These are phyloP conservation scores for Sapayoa aenigma DNA, from an alignment of 2,113 vertebrate species.

Conservation along the genomic window DNA sequence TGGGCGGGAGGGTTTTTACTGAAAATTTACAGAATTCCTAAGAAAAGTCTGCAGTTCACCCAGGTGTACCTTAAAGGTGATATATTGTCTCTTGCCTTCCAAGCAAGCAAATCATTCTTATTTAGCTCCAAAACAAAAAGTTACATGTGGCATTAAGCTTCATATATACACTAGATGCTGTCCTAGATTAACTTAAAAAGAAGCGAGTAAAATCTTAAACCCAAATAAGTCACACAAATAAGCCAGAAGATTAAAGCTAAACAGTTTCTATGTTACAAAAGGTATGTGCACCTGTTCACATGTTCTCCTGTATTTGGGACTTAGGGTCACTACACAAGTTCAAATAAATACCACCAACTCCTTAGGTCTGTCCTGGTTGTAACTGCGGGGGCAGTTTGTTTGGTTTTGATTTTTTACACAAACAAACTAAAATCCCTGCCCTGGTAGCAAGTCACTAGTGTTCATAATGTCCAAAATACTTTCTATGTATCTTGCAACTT, in stretches of 20 bases:
- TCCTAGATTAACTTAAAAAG: not conserved
- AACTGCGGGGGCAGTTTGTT: not conserved
- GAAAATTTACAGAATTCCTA: not conserved
- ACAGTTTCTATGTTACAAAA: not conserved
- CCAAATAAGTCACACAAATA: not conserved
- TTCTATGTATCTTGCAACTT: not conserved
- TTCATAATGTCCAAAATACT: not conserved
- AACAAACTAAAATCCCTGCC: not conserved
- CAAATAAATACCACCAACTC: not conserved
- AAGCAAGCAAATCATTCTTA: not conserved
- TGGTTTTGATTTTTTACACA: not conserved
- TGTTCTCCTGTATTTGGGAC: not conserved
- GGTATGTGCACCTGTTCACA: accelerated
- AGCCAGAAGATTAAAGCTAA: not conserved
- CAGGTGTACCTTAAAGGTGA: not conserved
- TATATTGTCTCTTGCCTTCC: not conserved
- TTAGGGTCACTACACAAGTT: not conserved
- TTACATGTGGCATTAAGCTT: not conserved
- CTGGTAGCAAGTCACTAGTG: not conserved
- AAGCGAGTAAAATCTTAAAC: not conserved
- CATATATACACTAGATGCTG: not conserved
- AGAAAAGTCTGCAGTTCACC: not conserved
- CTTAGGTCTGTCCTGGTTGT: not conserved
- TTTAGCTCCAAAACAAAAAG: not conserved
- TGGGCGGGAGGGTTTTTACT: not conserved